Conservation (phyloP, 2,113 vertebrate species). For the Cyprinodon tularosa region DNA sequence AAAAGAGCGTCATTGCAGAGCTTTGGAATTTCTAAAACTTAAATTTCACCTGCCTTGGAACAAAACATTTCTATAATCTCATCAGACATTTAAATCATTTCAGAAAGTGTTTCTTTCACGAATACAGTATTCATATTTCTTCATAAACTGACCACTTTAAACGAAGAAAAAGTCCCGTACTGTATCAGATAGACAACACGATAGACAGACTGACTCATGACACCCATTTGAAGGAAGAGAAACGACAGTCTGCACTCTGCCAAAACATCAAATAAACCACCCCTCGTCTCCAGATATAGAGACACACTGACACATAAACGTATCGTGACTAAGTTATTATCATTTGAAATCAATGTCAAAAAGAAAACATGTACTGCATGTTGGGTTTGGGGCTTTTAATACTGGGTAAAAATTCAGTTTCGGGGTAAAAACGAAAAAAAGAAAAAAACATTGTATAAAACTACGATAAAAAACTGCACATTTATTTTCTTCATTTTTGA, state of each 20-base stretch:
- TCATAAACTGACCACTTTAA: background rate
- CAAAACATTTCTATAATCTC: background rate
- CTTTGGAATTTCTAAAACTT: background rate
- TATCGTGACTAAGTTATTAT: background rate
- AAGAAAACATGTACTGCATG: background rate
- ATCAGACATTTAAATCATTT: background rate
- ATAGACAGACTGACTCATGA: background rate
- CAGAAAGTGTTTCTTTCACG: background rate
- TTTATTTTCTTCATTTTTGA: background rate
- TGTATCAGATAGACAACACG: background rate
- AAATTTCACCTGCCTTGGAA: background rate
- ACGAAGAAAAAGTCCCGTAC: background rate
- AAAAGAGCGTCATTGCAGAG: background rate
- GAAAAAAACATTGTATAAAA: too few species aligned
- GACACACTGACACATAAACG: background rate
- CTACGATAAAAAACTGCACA: background rate
- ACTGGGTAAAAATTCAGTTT: background rate
- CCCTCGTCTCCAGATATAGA: conserved; percentile 4
- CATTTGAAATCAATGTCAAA: background rate
- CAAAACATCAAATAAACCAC: conserved; percentile 37
- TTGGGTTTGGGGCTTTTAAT: background rate
- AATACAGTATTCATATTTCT: background rate
- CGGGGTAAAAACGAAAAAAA: too few species aligned
- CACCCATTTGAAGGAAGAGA: background rate
- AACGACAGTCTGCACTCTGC: background rate